Conservation (phyloP, 2,888 invertebrate species). For the Hipparchia semele region DNA sequence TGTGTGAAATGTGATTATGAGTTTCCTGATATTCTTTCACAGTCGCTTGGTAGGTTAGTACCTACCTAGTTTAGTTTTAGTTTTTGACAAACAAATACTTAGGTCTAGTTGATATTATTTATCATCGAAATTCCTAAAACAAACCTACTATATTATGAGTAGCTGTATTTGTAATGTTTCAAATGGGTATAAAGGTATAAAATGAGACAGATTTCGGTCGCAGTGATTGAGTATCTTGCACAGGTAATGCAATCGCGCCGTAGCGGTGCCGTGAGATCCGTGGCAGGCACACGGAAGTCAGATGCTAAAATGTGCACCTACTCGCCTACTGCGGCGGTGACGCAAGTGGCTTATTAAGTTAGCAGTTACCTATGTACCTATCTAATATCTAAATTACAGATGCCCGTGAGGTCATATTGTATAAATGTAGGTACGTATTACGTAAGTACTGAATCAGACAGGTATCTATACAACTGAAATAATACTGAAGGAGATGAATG, state of each 20-base stretch:
- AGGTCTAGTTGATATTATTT: no score
- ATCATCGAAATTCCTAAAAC: no score
- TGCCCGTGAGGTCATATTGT: background rate
- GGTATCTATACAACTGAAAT: no score
- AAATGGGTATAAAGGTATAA: conserved; percentile 6
- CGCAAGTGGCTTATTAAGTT: conserved; percentile 19
- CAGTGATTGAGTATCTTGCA: conserved; percentile 16
- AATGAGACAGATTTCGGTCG: conserved; percentile 15
- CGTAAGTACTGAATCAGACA: no score
- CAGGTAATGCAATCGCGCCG: conserved; percentile 24
- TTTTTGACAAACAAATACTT: no score
- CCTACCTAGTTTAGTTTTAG: no score
- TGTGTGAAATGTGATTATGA: no score
- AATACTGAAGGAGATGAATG: no score
- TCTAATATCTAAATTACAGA: background rate
- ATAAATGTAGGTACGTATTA: no score
- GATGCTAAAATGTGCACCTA: conserved; percentile 30
- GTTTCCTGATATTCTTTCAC: no score
- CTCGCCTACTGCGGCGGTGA: conserved; percentile 16
- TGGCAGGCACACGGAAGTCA: conserved; percentile 34
- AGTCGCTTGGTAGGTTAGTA: no score
- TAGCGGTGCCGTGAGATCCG: conserved; percentile 31
- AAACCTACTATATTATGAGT: no score
- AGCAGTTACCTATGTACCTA: background rate
- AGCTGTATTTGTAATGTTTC: background rate